phyloP scores from a whole-genome alignment of 2,888 invertebrate genomes.

The Aspidiotus rigidus region DNA sequence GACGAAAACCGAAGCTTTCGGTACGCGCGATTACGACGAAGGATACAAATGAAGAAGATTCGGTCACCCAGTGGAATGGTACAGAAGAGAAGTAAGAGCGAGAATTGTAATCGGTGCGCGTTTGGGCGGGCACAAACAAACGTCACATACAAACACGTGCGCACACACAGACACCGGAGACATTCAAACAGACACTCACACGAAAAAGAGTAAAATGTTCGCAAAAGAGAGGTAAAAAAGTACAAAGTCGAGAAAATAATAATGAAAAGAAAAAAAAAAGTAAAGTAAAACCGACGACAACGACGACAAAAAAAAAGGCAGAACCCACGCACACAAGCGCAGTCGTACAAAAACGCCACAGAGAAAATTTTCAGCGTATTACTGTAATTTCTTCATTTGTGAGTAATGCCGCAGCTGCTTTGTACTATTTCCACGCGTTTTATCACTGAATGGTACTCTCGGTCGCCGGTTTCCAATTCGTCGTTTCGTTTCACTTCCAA shows the following conservation, averaged over 20 bases:
- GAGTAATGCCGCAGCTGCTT: constrained; percentile 23
- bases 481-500: constrained; percentile 12
- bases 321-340: constrained; percentile 24
- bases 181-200: constrained; percentile 36
- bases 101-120: constrained; percentile 31
- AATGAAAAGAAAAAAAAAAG: background rate
- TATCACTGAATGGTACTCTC: constrained; percentile 24
- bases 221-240: constrained; percentile 7
- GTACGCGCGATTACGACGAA: background rate
- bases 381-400: constrained; percentile 25
- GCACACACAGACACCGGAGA: constrained; percentile 39
- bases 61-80: constrained; percentile 31
- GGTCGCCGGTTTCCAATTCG: constrained; percentile 30
- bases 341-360: constrained; percentile 24
- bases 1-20: background rate
- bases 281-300: background rate
- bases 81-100: constrained; percentile 26
- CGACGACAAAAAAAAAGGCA: constrained; percentile 12
- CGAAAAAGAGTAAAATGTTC: constrained; percentile 4
- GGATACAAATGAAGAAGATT: constrained; percentile 28
- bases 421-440: constrained; percentile 29
- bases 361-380: constrained; percentile 26
- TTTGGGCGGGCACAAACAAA: constrained; percentile 33
- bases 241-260: constrained; percentile 1
- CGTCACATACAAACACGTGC: constrained; percentile 36